phyloP scores from a whole-genome alignment of 2,113 vertebrate genomes.

The Dicrurus megarhynchus region DNA sequence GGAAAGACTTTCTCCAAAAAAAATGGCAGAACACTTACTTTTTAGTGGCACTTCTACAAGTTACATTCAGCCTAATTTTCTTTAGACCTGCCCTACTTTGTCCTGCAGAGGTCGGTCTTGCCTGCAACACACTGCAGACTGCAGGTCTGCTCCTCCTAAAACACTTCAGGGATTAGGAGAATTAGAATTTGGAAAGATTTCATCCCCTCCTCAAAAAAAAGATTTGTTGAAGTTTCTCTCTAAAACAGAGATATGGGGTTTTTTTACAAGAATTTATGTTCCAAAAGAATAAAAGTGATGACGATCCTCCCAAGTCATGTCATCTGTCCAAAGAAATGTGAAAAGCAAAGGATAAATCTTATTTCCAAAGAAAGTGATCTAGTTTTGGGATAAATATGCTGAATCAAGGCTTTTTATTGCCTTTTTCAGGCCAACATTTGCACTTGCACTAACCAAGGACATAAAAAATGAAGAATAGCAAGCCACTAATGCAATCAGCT shows the following conservation, averaged over 20 bases:
- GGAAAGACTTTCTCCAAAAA: neutral
- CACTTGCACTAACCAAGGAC: neutral
- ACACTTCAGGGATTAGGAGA: neutral
- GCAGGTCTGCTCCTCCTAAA: neutral
- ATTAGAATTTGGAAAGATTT: neutral
- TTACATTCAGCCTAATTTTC: neutral
- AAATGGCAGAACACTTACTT: neutral
- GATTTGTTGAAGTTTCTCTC: neutral
- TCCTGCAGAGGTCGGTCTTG: constrained; percentile 77
- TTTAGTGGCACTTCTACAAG: neutral
- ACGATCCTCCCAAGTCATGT: neutral
- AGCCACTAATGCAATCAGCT: neutral
- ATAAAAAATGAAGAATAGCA: neutral
- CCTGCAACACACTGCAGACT: constrained; percentile 13
- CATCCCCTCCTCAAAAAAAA: neutral
- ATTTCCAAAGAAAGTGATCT: neutral
- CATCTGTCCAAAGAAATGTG: neutral
- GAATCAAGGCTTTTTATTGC: neutral
- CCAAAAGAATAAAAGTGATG: accelerated
- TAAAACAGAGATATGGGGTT: neutral
- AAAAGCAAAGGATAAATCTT: neutral
- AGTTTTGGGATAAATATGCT: neutral
- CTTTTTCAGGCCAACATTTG: neutral
- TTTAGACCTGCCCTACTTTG: neutral
- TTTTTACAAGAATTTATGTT: neutral